Conservation (phyloP, 2,113 vertebrate species). For the Rallus limicola region DNA sequence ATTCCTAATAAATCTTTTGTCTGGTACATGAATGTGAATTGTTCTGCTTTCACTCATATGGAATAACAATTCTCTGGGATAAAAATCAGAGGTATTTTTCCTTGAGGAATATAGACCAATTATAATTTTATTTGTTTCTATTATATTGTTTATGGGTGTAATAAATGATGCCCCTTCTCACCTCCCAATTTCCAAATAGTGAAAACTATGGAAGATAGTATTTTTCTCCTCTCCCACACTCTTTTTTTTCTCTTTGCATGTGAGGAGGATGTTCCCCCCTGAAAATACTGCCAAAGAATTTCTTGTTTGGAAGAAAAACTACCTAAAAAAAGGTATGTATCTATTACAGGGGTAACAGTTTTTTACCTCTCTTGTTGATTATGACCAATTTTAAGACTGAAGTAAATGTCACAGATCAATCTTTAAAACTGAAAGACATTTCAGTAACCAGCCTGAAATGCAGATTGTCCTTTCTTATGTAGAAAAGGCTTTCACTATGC, state of each 20-base stretch:
- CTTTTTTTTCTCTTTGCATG: background rate
- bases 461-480: background rate
- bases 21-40: background rate
- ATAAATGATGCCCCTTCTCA: background rate
- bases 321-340: background rate
- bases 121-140: background rate
- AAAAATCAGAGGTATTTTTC: background rate
- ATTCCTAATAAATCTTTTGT: background rate
- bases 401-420: background rate
- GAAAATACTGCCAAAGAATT: background rate
- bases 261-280: background rate
- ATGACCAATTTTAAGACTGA: background rate
- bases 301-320: background rate
- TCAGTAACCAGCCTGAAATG: background rate
- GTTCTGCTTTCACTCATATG: background rate
- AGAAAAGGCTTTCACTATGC: background rate
- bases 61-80: background rate
- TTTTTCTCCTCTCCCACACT: background rate
- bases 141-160: background rate
- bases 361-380: background rate
- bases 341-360: background rate
- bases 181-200: background rate
- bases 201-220: background rate
- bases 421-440: background rate
- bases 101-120: background rate